A percentile compares a stretch with the other conserved stretches of the same genome.
Evolutionary conservation across 2,113 vertebrate species (phyloP).

Genomic region (Melanotaenia duboulayi): DNA sequence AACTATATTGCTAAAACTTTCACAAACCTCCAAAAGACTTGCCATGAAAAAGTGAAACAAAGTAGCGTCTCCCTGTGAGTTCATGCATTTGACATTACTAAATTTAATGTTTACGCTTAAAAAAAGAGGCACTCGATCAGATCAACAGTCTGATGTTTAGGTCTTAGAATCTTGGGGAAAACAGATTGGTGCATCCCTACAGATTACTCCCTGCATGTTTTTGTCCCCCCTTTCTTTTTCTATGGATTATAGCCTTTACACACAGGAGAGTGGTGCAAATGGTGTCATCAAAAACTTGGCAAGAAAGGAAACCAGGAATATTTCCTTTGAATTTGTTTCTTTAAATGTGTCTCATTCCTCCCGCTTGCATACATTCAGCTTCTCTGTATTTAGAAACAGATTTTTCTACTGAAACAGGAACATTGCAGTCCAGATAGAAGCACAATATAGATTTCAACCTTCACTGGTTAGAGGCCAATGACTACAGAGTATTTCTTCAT

Average conservation of each 20-base stretch:
- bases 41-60: background rate
- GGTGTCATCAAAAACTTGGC: constrained; percentile 13
- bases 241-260: background rate
- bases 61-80: background rate
- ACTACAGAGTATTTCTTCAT: constrained; percentile 13
- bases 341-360: constrained; percentile 37
- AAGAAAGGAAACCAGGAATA: constrained; percentile 5
- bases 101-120: background rate
- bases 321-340: constrained; percentile 20
- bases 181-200: background rate
- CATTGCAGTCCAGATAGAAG: constrained; percentile 21
- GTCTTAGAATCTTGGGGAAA: background rate
- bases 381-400: constrained; percentile 39
- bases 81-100: background rate
- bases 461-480: constrained; percentile 38
- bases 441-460: constrained; percentile 40
- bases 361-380: constrained; percentile 72
- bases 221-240: background rate
- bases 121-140: constrained; percentile 22
- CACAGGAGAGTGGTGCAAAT: constrained; percentile 1
- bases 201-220: background rate
- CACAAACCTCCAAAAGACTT: background rate
- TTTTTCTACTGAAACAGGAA: constrained; percentile 26
- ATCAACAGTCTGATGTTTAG: constrained; percentile 8
- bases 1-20: background rate